Conservation (phyloP, 2,888 invertebrate species). For the Phorcus lineatus region DNA sequence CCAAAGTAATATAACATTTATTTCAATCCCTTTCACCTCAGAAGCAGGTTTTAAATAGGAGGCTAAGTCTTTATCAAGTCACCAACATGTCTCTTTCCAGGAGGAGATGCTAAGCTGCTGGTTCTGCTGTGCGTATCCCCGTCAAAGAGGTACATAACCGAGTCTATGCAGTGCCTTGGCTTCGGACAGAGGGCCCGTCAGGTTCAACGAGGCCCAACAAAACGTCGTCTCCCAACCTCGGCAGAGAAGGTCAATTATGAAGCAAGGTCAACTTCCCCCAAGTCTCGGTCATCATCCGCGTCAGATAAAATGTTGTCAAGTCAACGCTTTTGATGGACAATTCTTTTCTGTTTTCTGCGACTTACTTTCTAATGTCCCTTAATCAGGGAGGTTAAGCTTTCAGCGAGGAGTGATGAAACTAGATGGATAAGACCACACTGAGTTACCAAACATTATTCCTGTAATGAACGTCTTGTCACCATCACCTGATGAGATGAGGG, state of each 20-base stretch:
- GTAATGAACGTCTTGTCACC: no score
- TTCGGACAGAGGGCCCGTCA: slow-evolving; percentile 71
- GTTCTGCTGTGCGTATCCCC: slow-evolving; percentile 70
- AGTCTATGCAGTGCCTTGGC: slow-evolving; percentile 68
- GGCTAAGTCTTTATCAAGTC: no score
- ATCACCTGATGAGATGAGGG: no score
- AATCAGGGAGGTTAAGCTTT: no score
- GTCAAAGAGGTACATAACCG: slow-evolving; percentile 65
- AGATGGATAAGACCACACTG: no score
- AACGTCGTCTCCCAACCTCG: slow-evolving; percentile 62
- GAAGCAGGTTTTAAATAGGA: no score
- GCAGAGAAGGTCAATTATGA: slow-evolving; percentile 59
- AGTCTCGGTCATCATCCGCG: background rate
- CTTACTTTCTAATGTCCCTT: no score
- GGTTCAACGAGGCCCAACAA: slow-evolving; percentile 68
- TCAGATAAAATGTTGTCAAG: background rate
- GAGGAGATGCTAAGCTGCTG: slow-evolving; percentile 71
- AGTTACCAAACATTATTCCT: no score
- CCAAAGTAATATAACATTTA: no score
- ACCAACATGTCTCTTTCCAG: slow-evolving; percentile 41
- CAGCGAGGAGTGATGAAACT: no score
- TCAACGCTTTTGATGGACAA: background rate
- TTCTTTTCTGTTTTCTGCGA: no score
- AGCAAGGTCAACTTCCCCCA: slow-evolving; percentile 17
- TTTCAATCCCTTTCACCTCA: no score